Evolutionary conservation across 1,140 invertebrate genomes (phyloP).

Genomic region (Ptiloglossa arizonensis): DNA sequence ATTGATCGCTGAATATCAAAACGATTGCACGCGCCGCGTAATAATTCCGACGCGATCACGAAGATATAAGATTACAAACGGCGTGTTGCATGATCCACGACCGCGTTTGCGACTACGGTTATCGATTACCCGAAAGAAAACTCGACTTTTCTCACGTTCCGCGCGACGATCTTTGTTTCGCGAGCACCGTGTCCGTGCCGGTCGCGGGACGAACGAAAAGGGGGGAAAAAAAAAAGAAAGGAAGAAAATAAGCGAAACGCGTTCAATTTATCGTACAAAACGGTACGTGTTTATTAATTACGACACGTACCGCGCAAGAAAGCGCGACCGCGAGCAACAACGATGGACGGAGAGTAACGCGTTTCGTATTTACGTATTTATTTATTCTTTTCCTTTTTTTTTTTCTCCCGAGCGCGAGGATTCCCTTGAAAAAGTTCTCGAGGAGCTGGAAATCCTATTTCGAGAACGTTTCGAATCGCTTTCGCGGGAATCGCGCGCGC

Average conservation of each 20-base stretch:
- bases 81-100: not conserved
- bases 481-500: too few relatives aligned
- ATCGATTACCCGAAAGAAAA: conserved; percentile 24
- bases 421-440: too few relatives aligned
- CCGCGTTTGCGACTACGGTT: conserved; percentile 1
- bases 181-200: not conserved
- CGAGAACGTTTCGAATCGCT: too few relatives aligned
- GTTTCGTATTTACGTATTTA: too few relatives aligned
- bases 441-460: too few relatives aligned
- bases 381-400: too few relatives aligned
- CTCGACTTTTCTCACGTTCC: not conserved
- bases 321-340: too few relatives aligned
- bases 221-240: too few relatives aligned
- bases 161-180: not conserved
- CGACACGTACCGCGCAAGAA: not conserved
- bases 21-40: conserved; percentile 20
- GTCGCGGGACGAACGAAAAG: not conserved
- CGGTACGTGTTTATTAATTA: not conserved
- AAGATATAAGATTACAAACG: conserved; percentile 18
- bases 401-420: too few relatives aligned
- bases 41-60: conserved; percentile 28
- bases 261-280: too few relatives aligned
- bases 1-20: conserved; percentile 34
- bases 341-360: too few relatives aligned
- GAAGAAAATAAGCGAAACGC: too few relatives aligned